Evolutionary conservation across 2,113 vertebrate genomes (phyloP).

Genomic region (Neotragus pygmaeus): DNA sequence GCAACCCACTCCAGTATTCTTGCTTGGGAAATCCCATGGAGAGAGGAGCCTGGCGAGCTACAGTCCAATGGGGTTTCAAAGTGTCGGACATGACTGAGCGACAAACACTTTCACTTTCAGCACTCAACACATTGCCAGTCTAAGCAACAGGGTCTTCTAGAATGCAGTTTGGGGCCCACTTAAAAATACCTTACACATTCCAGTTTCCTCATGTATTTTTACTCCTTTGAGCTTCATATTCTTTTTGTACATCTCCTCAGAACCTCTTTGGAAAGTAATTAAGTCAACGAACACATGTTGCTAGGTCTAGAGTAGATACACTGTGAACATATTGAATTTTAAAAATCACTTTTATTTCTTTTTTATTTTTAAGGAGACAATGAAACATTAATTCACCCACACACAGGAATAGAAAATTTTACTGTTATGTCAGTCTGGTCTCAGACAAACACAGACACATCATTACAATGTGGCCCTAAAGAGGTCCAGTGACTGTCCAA

Average conservation of each 20-base stretch:
- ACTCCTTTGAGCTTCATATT: background rate
- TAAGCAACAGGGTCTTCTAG: background rate
- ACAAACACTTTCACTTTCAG: background rate
- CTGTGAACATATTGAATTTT: background rate
- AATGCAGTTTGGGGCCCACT: background rate
- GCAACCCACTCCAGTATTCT: background rate
- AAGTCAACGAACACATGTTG: background rate
- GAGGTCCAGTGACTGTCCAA: background rate
- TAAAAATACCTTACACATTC: background rate
- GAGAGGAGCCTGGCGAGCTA: background rate
- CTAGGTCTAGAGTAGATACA: background rate
- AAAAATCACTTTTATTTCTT: conserved; percentile 16
- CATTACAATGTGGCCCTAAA: background rate
- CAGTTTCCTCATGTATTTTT: background rate
- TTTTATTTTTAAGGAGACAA: background rate
- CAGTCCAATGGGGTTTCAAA: background rate
- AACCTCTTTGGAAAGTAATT: background rate
- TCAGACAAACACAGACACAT: background rate
- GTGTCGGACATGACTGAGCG: background rate
- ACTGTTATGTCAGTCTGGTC: background rate
- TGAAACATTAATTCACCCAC: background rate
- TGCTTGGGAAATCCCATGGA: background rate
- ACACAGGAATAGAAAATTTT: background rate
- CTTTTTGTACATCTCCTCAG: background rate
- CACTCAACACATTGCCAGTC: background rate